phyloP scores from a whole-genome alignment of 1,140 invertebrate species.

The Uloborus diversus region DNA sequence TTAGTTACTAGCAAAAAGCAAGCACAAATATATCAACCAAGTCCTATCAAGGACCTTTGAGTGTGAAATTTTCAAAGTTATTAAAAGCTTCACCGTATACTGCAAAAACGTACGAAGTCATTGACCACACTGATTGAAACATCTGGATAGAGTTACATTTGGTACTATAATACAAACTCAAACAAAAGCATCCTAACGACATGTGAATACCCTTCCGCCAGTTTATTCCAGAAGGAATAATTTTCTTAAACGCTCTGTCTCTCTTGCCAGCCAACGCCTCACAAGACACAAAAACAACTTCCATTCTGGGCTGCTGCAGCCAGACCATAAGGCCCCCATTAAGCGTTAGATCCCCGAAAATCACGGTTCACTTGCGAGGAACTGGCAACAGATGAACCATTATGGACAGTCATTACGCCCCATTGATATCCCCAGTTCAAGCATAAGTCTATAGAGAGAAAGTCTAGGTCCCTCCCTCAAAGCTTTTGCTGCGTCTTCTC shows the following conservation, averaged over 20 bases:
- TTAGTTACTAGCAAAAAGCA: too few species aligned
- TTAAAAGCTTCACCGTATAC: too few species aligned
- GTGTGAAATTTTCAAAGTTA: too few species aligned
- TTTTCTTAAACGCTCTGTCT: slow-evolving; percentile 47
- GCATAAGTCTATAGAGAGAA: slow-evolving; percentile 43
- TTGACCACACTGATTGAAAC: too few species aligned
- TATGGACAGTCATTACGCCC: slow-evolving; percentile 55
- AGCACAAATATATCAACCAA: too few species aligned
- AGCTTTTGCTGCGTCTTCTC: slow-evolving; percentile 20
- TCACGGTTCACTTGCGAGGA: slow-evolving; percentile 43
- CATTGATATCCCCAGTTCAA: slow-evolving; percentile 40
- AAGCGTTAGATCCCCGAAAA: slow-evolving; percentile 28
- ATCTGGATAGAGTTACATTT: too few species aligned
- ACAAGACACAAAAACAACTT: slow-evolving; percentile 35
- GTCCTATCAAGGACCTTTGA: too few species aligned
- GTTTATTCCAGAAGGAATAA: slow-evolving; percentile 24
- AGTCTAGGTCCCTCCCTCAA: slow-evolving; percentile 2
- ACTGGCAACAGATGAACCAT: slow-evolving; percentile 56
- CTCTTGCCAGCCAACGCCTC: slow-evolving; percentile 30
- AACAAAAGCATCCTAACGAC: too few species aligned
- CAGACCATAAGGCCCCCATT: slow-evolving; percentile 42
- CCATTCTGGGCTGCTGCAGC: slow-evolving; percentile 29
- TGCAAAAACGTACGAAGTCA: too few species aligned
- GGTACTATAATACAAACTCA: too few species aligned
- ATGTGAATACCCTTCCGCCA: too few species aligned